These are phyloP conservation scores for Lepidothrix coronata DNA, from an alignment of 2,113 vertebrate species.

Conservation along the genomic window DNA sequence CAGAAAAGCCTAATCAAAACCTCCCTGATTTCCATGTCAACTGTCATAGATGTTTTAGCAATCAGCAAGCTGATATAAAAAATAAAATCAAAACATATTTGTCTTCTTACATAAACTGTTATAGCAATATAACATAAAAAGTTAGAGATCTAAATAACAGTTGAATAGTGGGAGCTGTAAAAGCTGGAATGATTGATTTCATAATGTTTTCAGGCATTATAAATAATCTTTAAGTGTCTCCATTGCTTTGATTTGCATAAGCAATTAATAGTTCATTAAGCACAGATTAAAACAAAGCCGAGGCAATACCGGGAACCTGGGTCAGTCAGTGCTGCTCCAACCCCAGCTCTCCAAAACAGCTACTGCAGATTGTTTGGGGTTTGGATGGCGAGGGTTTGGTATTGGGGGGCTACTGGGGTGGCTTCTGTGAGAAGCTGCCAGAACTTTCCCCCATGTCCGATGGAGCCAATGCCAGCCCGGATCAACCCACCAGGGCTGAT, in stretches of 20 bases:
- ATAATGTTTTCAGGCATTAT: conserved; percentile 15
- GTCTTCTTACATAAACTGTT: conserved; percentile 31
- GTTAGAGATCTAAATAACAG: not conserved
- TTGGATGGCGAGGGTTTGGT: not conserved
- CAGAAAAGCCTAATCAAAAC: conserved; percentile 55
- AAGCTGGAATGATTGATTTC: conserved; percentile 24
- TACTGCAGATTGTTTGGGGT: not conserved
- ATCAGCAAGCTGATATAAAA: conserved; percentile 30
- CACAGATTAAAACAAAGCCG: not conserved
- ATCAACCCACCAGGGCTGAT: no score
- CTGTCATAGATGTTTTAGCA: conserved; percentile 27
- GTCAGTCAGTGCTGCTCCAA: not conserved
- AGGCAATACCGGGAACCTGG: not conserved
- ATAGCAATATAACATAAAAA: not conserved
- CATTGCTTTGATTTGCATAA: conserved; percentile 14
- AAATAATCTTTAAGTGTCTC: conserved; percentile 49
- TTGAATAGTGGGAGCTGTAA: not conserved
- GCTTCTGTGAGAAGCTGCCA: not conserved
- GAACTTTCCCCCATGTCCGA: not conserved
- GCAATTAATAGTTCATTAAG: conserved; percentile 24
- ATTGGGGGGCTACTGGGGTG: no score
- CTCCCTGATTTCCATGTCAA: conserved; percentile 34
- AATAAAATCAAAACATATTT: conserved; percentile 34
- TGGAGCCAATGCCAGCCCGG: not conserved
- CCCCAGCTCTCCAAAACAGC: not conserved